Conservation (phyloP, 1,140 invertebrate genomes). For the Drosophila neocordata region DNA sequence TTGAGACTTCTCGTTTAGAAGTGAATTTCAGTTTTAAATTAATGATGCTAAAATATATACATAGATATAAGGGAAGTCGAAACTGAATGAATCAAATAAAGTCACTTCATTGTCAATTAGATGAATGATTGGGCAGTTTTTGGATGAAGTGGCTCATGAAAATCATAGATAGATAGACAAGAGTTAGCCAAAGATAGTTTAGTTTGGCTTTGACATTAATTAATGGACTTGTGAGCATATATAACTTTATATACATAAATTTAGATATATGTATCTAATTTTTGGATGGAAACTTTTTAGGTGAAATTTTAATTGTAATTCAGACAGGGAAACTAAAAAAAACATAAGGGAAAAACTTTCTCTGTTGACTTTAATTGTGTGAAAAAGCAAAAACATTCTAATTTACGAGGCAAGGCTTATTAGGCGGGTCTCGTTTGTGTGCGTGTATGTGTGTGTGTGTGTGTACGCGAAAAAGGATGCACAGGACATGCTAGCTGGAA, state of each 20-base stretch:
- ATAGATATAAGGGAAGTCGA: neutral
- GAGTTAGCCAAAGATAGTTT: constrained; percentile 22
- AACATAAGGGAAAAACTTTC: constrained; percentile 47
- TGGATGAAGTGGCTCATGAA: constrained; percentile 48
- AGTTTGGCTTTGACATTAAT: constrained; percentile 48
- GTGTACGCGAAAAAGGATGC: constrained; percentile 54
- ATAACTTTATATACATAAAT: constrained; percentile 33
- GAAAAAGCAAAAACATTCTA: constrained; percentile 81
- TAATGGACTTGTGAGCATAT: constrained; percentile 40
- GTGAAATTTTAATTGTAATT: constrained; percentile 7
- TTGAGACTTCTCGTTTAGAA: constrained; percentile 17
- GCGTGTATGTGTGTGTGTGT: constrained; percentile 19
- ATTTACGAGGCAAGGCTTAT: constrained; percentile 63
- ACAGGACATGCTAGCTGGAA: constrained; percentile 62
- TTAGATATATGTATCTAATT: too few relatives aligned
- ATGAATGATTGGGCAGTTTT: constrained; percentile 55
- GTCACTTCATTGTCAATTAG: constrained; percentile 40
- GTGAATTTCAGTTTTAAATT: constrained; percentile 36
- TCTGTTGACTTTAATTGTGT: constrained; percentile 79
- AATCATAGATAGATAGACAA: constrained; percentile 33
- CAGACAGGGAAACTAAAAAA: constrained; percentile 7
- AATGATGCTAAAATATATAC: neutral
- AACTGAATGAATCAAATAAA: constrained; percentile 3
- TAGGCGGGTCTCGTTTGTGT: constrained; percentile 1
- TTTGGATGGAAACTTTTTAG: constrained; percentile 22